A percentile compares a stretch with the other conserved stretches of the same genome.
Evolutionary conservation across 2,888 invertebrate species (phyloP).

Genomic region (Serripes groenlandicus): DNA sequence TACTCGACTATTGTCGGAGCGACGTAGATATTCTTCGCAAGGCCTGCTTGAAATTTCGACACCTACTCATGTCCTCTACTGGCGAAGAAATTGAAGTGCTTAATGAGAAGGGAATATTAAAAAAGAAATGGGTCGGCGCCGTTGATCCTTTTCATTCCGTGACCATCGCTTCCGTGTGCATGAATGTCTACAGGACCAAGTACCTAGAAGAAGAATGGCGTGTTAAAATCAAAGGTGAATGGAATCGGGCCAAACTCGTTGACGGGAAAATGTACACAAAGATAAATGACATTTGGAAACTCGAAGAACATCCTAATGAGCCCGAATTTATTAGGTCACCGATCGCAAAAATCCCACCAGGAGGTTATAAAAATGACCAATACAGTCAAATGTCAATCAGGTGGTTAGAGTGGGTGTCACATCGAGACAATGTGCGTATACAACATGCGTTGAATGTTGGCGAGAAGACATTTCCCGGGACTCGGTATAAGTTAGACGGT

Average conservation of each 20-base stretch:
- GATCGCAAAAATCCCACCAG: constrained; percentile 50
- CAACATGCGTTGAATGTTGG: constrained; percentile 43
- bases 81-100: constrained; percentile 1
- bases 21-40: constrained; percentile 55
- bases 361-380: constrained; percentile 44
- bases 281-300: constrained; percentile 11
- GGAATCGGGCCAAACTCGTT: constrained; percentile 30
- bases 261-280: constrained; percentile 31
- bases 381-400: constrained; percentile 22
- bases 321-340: constrained; percentile 31
- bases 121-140: constrained; percentile 31
- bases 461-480: constrained; percentile 34
- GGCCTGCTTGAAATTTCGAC: constrained; percentile 46
- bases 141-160: constrained; percentile 47
- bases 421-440: background rate
- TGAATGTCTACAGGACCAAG: constrained; percentile 44
- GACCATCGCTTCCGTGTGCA: constrained; percentile 56
- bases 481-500: constrained; percentile 50
- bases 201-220: constrained; percentile 51
- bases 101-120: constrained; percentile 1
- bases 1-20: constrained; percentile 52
- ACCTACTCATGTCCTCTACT: constrained; percentile 27
- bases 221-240: constrained; percentile 31
- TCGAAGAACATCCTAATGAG: constrained; percentile 11
- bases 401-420: constrained; percentile 27